A percentile compares a stretch with the other conserved stretches of the same genome.
Conservation (phyloP, 2,113 vertebrate species). For the Gavialis gangeticus region DNA sequence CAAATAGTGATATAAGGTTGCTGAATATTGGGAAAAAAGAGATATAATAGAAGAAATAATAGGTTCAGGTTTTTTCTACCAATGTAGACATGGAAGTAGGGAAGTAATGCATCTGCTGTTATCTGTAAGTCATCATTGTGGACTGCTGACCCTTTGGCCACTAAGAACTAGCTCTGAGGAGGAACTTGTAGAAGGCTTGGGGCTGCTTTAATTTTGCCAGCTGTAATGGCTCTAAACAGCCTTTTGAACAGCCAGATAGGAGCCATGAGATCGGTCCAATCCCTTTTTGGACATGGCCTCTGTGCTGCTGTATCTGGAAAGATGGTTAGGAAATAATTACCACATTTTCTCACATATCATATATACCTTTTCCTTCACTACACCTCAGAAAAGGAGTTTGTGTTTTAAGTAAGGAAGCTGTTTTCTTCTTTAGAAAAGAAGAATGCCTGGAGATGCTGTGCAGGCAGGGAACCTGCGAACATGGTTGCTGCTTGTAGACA, state of each 20-base stretch:
- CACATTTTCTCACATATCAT: not conserved
- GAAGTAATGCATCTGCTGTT: fast-evolving
- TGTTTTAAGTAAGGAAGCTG: too few species aligned
- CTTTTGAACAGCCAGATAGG: not conserved
- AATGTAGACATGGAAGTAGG: not conserved
- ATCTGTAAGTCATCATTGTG: not conserved
- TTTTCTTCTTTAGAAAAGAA: too few species aligned
- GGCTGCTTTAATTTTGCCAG: not conserved
- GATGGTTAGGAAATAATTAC: not conserved
- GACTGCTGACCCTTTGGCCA: not conserved
- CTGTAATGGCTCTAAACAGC: not conserved
- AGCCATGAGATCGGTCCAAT: not conserved
- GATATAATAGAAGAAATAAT: too few species aligned
- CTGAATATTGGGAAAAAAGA: not conserved
- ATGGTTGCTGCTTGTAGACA: too few species aligned
- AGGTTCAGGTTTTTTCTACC: not conserved
- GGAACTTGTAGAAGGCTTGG: not conserved
- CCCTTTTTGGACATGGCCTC: not conserved
- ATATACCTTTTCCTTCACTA: too few species aligned
- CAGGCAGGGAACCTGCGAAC: too few species aligned
- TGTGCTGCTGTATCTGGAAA: not conserved
- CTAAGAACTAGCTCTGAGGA: not conserved
- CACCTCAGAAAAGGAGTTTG: too few species aligned
- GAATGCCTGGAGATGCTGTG: too few species aligned
- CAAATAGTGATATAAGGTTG: not conserved